These are phyloP conservation scores for Geotrupes spiniger DNA, from an alignment of 2,888 invertebrate species.

Conservation along the genomic window DNA sequence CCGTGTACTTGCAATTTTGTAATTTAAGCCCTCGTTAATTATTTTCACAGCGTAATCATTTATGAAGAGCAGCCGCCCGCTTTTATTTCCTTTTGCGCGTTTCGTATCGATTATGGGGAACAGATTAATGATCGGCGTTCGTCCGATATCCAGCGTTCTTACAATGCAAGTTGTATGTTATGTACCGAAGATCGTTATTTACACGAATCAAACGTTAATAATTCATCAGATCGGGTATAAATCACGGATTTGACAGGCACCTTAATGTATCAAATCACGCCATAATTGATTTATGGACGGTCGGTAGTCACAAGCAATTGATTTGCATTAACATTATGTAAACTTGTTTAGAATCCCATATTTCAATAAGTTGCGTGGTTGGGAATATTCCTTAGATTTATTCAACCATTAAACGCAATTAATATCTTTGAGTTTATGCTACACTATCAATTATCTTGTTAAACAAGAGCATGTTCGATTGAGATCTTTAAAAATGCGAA, in stretches of 20 bases:
- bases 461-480: too few relatives aligned
- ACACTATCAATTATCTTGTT: slow-evolving; percentile 1
- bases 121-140: too few relatives aligned
- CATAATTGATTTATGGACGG: slow-evolving; percentile 49
- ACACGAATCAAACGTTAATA: slow-evolving; percentile 40
- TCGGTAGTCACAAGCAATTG: slow-evolving; percentile 50
- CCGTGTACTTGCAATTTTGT: too few relatives aligned
- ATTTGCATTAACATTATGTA: slow-evolving; percentile 52
- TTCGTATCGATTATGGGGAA: too few relatives aligned
- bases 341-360: slow-evolving; percentile 46
- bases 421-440: slow-evolving; percentile 15
- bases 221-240: slow-evolving; percentile 45
- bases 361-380: slow-evolving; percentile 43
- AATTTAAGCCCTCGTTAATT: too few relatives aligned
- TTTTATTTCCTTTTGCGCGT: too few relatives aligned
- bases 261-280: slow-evolving; percentile 52
- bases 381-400: slow-evolving; percentile 37
- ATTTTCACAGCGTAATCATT: too few relatives aligned
- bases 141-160: neutral
- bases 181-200: slow-evolving; percentile 13
- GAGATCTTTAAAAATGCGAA: too few relatives aligned
- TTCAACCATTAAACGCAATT: slow-evolving; percentile 25
- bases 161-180: slow-evolving; percentile 4
- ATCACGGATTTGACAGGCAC: slow-evolving; percentile 45
- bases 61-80: too few relatives aligned